Evolutionary conservation across 2,797 vertebrate species (phyloP).

Genomic region (Threskiornis aethiopicus): DNA sequence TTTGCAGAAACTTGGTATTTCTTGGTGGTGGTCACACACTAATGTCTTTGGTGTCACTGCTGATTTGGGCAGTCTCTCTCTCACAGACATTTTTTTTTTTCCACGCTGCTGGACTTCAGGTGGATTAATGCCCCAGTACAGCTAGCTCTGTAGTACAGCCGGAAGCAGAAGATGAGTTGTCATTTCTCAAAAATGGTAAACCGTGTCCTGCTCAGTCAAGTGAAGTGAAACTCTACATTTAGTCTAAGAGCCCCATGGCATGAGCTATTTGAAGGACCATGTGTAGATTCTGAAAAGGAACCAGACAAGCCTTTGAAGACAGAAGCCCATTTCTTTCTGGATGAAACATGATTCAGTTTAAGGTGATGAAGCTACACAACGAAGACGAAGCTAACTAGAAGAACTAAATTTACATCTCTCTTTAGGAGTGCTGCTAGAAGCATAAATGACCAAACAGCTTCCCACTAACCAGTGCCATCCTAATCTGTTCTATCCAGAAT

Average conservation of each 20-base stretch:
- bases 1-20: background rate
- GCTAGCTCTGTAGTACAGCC: background rate
- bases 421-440: too few species aligned
- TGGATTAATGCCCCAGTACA: background rate
- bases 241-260: background rate
- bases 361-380: background rate
- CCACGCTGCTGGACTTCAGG: background rate
- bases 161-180: background rate
- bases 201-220: fast-evolving
- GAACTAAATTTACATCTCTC: background rate
- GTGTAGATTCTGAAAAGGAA: background rate
- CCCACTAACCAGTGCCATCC: background rate
- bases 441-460: background rate
- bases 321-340: background rate
- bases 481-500: background rate
- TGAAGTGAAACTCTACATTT: background rate
- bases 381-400: background rate
- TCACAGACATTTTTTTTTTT: background rate
- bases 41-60: background rate
- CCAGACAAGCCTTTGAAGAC: background rate
- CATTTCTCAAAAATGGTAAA: background rate
- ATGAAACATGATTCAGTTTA: background rate
- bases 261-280: background rate
- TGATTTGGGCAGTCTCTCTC: background rate
- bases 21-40: background rate